These are phyloP conservation scores for Empis stercorea DNA, from an alignment of 2,888 invertebrate genomes.

Conservation along the genomic window DNA sequence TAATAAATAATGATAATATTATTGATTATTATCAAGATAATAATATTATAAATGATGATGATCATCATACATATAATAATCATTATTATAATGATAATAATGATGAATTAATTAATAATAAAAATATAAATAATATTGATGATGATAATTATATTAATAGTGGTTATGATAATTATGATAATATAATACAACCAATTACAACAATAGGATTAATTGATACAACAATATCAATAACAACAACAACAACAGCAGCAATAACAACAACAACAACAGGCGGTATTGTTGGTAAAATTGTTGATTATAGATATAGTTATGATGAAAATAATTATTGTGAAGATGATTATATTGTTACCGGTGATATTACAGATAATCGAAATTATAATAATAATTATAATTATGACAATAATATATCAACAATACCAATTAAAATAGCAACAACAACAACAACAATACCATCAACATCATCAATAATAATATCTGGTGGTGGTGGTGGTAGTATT, in stretches of 20 bases:
- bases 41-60: no score
- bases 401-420: background rate
- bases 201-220: background rate
- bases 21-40: no score
- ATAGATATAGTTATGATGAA: constrained; percentile 20
- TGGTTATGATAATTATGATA: background rate
- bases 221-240: constrained; percentile 1
- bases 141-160: no score
- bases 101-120: no score
- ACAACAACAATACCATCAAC: background rate
- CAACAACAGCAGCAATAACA: constrained; percentile 1
- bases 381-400: constrained; percentile 28
- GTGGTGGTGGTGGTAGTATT: background rate
- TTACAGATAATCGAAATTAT: constrained; percentile 17
- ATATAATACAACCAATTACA: background rate
- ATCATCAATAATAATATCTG: background rate
- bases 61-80: no score
- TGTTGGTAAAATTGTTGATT: constrained; percentile 17
- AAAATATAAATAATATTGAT: no score
- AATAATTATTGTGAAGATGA: constrained; percentile 22
- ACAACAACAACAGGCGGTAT: constrained; percentile 1
- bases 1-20: no score
- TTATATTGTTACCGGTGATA: constrained; percentile 21
- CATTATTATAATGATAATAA: no score
- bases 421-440: background rate